Evolutionary conservation across 1,140 invertebrate species (phyloP), one percentile per base, ranked within the genome.

Genomic region (Venustaconcha ellipsiformis): DNA sequence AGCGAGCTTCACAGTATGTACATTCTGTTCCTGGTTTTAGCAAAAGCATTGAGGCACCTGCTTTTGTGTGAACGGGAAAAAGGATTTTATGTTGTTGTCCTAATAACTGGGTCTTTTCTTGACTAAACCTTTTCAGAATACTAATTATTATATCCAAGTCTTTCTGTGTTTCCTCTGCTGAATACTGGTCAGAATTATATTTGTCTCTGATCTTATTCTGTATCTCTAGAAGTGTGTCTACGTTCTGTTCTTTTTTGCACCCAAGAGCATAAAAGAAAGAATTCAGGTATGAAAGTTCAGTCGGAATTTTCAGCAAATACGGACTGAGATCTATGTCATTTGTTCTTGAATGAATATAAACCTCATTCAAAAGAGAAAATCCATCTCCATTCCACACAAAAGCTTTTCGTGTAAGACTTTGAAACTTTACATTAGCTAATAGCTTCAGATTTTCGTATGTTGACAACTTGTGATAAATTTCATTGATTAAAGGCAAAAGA

Each of bases 301-400:
- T 60, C 23, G 71, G 71, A 57, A 67, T 48, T 14, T 56, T n/a
- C 20, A 2, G 23, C 48, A 23, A 73, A 14, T 66, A 67, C 3
- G 71, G 71, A 11, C n/a, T 37, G 14, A 73, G 20, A 59, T 73
- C 63, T 26, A 67, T 12, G 59, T 72, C 70, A 26, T 57, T 13
- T 58, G n/a, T 6, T 3, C 14, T 2, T 11, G 30, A 1, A 17
- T 17, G 11, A n/a, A 73, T 18, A 57, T 65, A 55, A 13, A 73
- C 58, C 4, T 73, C 58, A 13, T 6, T 18, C 0, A 64, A 65
- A 18, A 55, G 5, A 15, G 57, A 14, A 67, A 73, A 73, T 6
- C 57, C 64, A 66, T 4, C 26, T 57, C 65, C 71, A 37, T 23
- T 57, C 71, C 71, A 73, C 1, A 73, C 37, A 37, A 37, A 37